Base-by-base conservation (phyloP, 2,113 vertebrate species). In the Indicator indicator region DNA sequence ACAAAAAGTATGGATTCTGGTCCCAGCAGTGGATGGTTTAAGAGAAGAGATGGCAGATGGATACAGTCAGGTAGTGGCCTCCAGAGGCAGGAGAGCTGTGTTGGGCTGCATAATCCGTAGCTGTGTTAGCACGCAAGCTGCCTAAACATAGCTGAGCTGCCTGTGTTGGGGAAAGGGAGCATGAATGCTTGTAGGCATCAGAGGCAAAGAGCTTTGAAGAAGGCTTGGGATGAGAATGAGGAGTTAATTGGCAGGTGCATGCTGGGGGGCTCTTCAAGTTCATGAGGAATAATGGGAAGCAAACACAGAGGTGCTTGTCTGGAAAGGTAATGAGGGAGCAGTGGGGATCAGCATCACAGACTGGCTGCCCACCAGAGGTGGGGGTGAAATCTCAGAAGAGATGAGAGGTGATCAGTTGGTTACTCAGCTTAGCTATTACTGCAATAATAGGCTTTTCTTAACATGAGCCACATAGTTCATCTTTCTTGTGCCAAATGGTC, bases 151-250 rank as follows among this genome's bases (percentile, higher is more conserved):
- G 81, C 77, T 0, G 5, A 75, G 86, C 65, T 36, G 55, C 0
- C 0, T 55, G 89, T 72, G 89, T 32, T 1, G 0, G 78, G 68
- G 59, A 72, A 16, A 50, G 79, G 91, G 69, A 73, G 23, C 80
- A 69, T 62, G 1, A 28, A 0, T 2, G 20, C 79, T 56, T 28
- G 50, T 18, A 44, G 71, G 86, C 75, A 67, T 88, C 80, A 52
- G 72, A 93, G 83, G 86, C 55, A 62, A 16, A 70, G 56, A 73
- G 79, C 95, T 94, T 92, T 78, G 86, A 93, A 78, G 86, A 89
- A 67, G 44, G 26, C 16, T 50, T 16, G 58, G 54, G 83, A n/a
- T 91, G 80, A 65, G 80, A 72, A 62, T 13, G 70, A 90, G 54
- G 73, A 86, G 59, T 75, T 92, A 88, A 94, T 90, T 92, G 80